Evolutionary conservation across 1,140 invertebrate species (phyloP), one percentile per base, ranked within the genome.

Genomic region (Stegodyphus dumicola): DNA sequence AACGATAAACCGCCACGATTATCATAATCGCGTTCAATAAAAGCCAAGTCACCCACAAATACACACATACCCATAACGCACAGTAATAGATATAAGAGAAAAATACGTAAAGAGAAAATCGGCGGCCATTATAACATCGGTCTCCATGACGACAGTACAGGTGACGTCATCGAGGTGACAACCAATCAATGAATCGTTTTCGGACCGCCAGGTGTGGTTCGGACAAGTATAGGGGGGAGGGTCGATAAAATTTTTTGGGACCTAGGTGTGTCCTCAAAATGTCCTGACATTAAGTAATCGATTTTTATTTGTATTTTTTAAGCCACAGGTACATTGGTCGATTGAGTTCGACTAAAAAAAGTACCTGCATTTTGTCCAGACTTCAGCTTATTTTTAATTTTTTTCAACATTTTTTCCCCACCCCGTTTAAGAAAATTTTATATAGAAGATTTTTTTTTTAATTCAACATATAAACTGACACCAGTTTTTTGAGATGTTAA

Each of bases 111-210:
- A 83, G 49, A 75, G 17, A 66, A 64, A 73, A 81, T 60, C 78
- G 33, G 33, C 78, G 9, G 10, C 69, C 56, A 81, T 81, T 73
- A 81, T 64, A 81, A 73, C 54, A 81, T 15, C 64, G 33, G 80
- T 75, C 56, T 18, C 81, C 66, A 85, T 85, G 64, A 66, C 51
- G 49, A 85, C 81, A 6, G 74, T 67, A 56, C 53, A 15, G 11
- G 73, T 85, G 81, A 85, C 81, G 81, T 85, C 81, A 85, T 69
- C 64, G n/a, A 54, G 60, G 65, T 85, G 81, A 85, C 81, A 85
- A 56, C 81, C 81, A 85, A 85, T 77, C 81, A 77, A 56, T 69
- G 65, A 74, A n/a, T 85, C 66, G 33, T 75, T 83, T 75, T 33
- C 48, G 60, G 49, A 69, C 71, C 81, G 74, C 81, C 81, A 85